A percentile compares a stretch with the other conserved stretches of the same genome.
Evolutionary conservation across 2,888 invertebrate species (phyloP).

Genomic region (Tiliacea aurago): DNA sequence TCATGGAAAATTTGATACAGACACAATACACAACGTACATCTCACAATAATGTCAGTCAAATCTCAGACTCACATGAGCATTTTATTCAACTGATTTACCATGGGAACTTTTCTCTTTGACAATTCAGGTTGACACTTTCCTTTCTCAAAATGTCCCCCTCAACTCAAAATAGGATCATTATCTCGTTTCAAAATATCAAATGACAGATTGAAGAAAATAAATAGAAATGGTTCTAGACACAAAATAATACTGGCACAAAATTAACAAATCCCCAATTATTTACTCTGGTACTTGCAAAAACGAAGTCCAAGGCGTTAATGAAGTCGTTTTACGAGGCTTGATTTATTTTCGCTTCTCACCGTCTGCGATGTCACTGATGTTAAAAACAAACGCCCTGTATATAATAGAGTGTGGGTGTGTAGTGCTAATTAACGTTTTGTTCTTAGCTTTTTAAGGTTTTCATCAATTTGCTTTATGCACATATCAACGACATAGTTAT

Average conservation of each 20-base stretch:
- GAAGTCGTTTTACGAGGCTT: conserved; percentile 34
- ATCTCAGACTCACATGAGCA: conserved; percentile 4
- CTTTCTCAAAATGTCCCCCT: conserved; percentile 18
- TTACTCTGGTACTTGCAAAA: conserved; percentile 24
- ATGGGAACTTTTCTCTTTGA: conserved; percentile 33
- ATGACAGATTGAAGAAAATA: conserved; percentile 11
- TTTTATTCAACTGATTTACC: conserved; percentile 36
- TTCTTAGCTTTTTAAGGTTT: conserved; percentile 1
- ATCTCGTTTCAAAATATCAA: conserved; percentile 35
- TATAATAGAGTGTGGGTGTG: conserved; percentile 4
- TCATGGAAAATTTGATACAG: not conserved
- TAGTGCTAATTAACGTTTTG: conserved; percentile 17
- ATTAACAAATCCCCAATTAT: conserved; percentile 53
- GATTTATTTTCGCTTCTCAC: conserved; percentile 52
- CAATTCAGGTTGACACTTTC: conserved; percentile 14
- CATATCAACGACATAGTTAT: conserved; percentile 15
- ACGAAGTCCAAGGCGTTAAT: conserved; percentile 37
- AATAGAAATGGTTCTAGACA: not conserved
- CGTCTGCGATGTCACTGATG: conserved; percentile 18
- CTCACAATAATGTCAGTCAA: not conserved
- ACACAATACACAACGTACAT: not conserved
- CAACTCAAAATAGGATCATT: conserved; percentile 8
- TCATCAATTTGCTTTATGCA: conserved; percentile 1
- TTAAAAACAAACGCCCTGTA: conserved; percentile 12
- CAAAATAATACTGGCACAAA: conserved; percentile 28